Conservation (phyloP, 1,140 invertebrate genomes). For the Plectus sambesii region DNA sequence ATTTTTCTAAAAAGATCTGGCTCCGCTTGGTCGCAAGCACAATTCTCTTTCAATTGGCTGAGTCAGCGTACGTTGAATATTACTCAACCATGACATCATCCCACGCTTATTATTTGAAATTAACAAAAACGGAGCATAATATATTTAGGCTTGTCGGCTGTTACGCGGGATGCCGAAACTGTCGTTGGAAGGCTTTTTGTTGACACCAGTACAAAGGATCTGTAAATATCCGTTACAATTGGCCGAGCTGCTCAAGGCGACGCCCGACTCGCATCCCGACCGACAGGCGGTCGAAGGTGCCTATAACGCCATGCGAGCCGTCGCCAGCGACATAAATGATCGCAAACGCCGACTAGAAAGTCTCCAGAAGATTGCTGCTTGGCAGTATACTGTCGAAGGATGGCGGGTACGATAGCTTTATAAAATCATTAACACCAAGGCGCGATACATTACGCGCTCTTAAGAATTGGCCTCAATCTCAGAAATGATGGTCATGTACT, state of each 20-base stretch:
- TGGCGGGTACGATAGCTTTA: constrained; percentile 67
- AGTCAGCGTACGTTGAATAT: too few relatives aligned
- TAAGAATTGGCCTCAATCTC: too few relatives aligned
- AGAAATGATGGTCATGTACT: too few relatives aligned
- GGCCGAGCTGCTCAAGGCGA: constrained; percentile 63
- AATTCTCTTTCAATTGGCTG: too few relatives aligned
- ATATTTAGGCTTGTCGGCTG: constrained; percentile 61
- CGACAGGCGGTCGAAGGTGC: constrained; percentile 58
- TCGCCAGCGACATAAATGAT: constrained; percentile 66
- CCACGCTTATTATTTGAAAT: too few relatives aligned
- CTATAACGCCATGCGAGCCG: constrained; percentile 62
- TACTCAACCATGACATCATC: too few relatives aligned
- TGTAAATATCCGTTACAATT: constrained; percentile 82
- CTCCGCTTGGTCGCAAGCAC: too few relatives aligned
- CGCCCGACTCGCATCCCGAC: constrained; percentile 59
- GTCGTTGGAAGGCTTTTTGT: constrained; percentile 70
- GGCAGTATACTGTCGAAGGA: constrained; percentile 65
- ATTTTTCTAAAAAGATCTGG: too few relatives aligned
- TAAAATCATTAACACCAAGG: too few relatives aligned
- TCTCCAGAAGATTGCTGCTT: constrained; percentile 64
- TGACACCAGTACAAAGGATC: constrained; percentile 78
- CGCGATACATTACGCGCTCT: too few relatives aligned
- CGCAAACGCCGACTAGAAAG: constrained; percentile 67
- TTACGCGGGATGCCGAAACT: constrained; percentile 70
- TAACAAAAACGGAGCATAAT: too few relatives aligned